Evolutionary conservation across 2,888 invertebrate genomes (phyloP).

Genomic region (Tiphia femorata): DNA sequence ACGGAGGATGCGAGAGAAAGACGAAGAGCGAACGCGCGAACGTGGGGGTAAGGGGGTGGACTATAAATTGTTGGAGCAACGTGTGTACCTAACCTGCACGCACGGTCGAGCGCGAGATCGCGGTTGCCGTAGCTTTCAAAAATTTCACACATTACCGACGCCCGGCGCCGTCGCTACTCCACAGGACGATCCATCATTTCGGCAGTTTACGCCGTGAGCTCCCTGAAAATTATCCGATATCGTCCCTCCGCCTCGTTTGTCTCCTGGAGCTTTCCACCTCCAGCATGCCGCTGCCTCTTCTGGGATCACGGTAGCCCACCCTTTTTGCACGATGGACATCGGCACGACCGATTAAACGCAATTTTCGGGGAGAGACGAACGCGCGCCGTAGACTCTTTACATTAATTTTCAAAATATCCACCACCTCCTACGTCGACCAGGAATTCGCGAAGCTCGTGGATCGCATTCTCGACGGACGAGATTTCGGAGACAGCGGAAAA

Average conservation of each 20-base stretch:
- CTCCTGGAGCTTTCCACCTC: slow-evolving; percentile 13
- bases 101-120: slow-evolving; percentile 42
- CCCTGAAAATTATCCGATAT: slow-evolving; percentile 45
- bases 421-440: too few relatives aligned
- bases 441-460: too few relatives aligned
- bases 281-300: background rate
- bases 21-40: slow-evolving; percentile 1
- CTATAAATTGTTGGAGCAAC: slow-evolving; percentile 47
- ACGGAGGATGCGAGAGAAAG: slow-evolving; percentile 13
- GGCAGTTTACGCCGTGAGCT: slow-evolving; percentile 39
- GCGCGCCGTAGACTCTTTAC: too few relatives aligned
- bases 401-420: too few relatives aligned
- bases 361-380: background rate
- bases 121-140: slow-evolving; percentile 50
- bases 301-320: background rate
- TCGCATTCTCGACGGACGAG: too few relatives aligned
- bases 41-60: slow-evolving; percentile 26
- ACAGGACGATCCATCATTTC: slow-evolving; percentile 45
- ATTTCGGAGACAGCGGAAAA: too few relatives aligned
- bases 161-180: slow-evolving; percentile 25
- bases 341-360: slow-evolving; percentile 8
- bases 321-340: slow-evolving; percentile 19
- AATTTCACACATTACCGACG: slow-evolving; percentile 51
- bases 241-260: slow-evolving; percentile 38
- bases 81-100: slow-evolving; percentile 40